Evolutionary conservation across 2,888 invertebrate genomes (phyloP).

Genomic region (Serrognathus titanus): DNA sequence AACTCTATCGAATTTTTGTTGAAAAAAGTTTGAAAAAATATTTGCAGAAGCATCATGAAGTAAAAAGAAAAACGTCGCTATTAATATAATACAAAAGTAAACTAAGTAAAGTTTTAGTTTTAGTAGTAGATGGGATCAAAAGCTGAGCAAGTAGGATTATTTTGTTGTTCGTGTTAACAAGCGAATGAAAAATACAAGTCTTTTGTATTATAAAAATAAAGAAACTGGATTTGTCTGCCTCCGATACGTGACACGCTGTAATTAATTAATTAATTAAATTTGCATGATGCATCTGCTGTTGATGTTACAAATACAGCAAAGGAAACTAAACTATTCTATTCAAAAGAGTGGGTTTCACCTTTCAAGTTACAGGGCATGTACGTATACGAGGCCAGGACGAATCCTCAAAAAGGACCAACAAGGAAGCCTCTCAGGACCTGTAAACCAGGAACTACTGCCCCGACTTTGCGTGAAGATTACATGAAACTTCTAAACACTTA

Average conservation of each 20-base stretch:
- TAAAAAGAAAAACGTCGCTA: too few relatives aligned
- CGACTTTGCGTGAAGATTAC: slow-evolving; percentile 34
- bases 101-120: too few relatives aligned
- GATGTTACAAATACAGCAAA: slow-evolving; percentile 12
- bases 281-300: background rate
- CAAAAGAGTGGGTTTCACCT: slow-evolving; percentile 45
- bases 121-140: background rate
- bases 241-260: too few relatives aligned
- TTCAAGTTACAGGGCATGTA: slow-evolving; percentile 42
- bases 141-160: background rate
- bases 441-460: slow-evolving; percentile 49
- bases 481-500: slow-evolving; percentile 22
- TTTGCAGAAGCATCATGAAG: too few relatives aligned
- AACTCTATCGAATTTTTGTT: background rate
- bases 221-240: too few relatives aligned
- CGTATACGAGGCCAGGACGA: slow-evolving; percentile 46
- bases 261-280: too few relatives aligned
- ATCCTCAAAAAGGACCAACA: slow-evolving; percentile 46
- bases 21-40: too few relatives aligned
- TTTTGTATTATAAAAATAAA: too few relatives aligned
- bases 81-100: too few relatives aligned
- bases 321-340: slow-evolving; percentile 32
- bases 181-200: too few relatives aligned
- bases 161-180: background rate
- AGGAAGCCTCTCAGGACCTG: slow-evolving; percentile 46